Percentiles rank a stretch among this genome's conserved stretches.
Evolutionary conservation across 2,888 invertebrate genomes (phyloP).

Genomic region (Melangyna quadrimaculata): DNA sequence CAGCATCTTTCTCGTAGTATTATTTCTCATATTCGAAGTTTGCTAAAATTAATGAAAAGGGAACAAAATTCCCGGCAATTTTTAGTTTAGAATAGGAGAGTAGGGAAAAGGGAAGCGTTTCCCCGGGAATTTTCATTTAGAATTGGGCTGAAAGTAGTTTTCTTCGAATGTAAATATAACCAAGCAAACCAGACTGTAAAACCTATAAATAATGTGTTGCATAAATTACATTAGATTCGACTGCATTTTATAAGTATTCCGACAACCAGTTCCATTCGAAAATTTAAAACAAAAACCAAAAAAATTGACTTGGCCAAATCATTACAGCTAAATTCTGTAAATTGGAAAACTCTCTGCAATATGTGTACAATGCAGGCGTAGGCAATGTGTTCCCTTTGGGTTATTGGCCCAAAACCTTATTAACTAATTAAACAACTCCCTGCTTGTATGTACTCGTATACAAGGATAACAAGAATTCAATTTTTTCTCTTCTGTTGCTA

Average conservation of each 20-base stretch:
- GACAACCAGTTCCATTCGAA: not conserved
- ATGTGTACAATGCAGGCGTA: slow-evolving; percentile 3
- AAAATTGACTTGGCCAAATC: slow-evolving; percentile 48
- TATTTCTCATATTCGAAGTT: no score
- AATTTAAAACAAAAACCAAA: not conserved
- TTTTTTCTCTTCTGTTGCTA: slow-evolving; percentile 44
- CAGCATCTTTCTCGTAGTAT: no score
- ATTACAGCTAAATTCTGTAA: slow-evolving; percentile 42
- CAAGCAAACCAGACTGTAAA: not conserved
- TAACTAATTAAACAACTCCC: slow-evolving; percentile 71
- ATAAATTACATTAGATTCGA: slow-evolving; percentile 51
- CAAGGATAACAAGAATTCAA: slow-evolving; percentile 66
- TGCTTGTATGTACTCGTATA: slow-evolving; percentile 43
- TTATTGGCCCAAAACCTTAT: slow-evolving; percentile 72
- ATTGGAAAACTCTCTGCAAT: slow-evolving; percentile 58
- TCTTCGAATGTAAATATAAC: not conserved
- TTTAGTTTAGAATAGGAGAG: no score
- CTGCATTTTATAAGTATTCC: slow-evolving; percentile 39
- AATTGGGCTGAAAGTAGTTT: no score
- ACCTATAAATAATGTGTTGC: slow-evolving; percentile 35
- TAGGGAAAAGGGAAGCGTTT: no score
- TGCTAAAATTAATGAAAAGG: no score
- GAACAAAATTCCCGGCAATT: no score
- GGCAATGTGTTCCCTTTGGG: slow-evolving; percentile 51
- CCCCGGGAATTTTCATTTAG: no score